A percentile compares a stretch with the other conserved stretches of the same genome.
Evolutionary conservation across 2,888 invertebrate species (phyloP).

Genomic region (Pristionchus arcanus): DNA sequence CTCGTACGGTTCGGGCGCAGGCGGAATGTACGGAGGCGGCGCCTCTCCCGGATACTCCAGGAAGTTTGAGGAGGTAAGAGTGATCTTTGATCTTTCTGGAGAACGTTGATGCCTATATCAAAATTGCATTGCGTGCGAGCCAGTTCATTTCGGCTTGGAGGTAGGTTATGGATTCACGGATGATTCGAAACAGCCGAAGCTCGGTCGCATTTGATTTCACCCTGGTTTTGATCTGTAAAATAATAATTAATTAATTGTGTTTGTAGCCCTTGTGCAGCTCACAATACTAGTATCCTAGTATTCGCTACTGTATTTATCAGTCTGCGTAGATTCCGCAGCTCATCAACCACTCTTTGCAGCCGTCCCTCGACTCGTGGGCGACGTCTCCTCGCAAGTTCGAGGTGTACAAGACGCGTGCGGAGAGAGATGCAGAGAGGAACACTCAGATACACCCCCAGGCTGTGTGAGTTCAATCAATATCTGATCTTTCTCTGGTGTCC

Average conservation of each 20-base stretch:
- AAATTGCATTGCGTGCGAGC: no score
- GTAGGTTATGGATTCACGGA: no score
- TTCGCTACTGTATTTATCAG: no score
- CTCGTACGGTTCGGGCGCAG: neutral
- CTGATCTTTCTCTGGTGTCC: no score
- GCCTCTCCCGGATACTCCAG: conserved; percentile 67
- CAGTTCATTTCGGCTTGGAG: no score
- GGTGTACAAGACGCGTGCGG: conserved; percentile 77
- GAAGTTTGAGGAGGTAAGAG: conserved; percentile 67
- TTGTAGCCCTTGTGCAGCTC: neutral
- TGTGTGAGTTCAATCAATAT: neutral
- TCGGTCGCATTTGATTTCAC: no score
- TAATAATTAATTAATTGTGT: no score
- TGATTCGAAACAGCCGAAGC: no score
- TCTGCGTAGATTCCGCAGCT: neutral
- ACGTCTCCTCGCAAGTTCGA: conserved; percentile 62
- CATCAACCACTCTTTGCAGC: conserved; percentile 53
- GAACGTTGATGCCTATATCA: neutral
- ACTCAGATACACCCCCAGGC: conserved; percentile 59
- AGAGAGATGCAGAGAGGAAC: conserved; percentile 74
- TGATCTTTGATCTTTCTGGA: neutral
- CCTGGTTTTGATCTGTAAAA: no score
- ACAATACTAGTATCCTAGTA: neutral
- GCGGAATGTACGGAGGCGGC: conserved; percentile 52
- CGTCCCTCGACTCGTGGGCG: conserved; percentile 68